Evolutionary conservation across 2,797 vertebrate species (phyloP).

Genomic region (Bovichtus variegatus): DNA sequence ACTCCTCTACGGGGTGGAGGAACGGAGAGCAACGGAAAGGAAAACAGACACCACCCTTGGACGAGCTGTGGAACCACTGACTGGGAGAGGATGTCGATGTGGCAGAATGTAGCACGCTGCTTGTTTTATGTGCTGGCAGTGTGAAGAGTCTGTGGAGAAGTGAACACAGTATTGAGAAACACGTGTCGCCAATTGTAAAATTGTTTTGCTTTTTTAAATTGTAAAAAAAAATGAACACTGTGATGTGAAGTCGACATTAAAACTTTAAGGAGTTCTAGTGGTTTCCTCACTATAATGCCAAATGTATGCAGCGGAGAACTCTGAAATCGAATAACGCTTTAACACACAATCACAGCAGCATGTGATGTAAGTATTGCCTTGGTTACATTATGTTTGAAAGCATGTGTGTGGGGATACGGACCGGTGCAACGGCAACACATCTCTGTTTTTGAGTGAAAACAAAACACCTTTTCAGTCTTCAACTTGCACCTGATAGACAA

Average conservation of each 20-base stretch:
- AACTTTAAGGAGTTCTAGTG: not conserved
- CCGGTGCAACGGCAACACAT: not conserved
- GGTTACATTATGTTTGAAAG: not conserved
- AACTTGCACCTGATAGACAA: not conserved
- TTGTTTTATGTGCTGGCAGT: too few relatives aligned
- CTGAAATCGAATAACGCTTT: slow-evolving; percentile 3
- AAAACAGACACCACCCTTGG: too few relatives aligned
- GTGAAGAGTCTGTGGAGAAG: too few relatives aligned
- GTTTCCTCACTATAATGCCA: not conserved
- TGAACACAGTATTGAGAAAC: too few relatives aligned
- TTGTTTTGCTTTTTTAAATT: too few relatives aligned
- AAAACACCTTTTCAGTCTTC: not conserved
- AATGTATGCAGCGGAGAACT: not conserved
- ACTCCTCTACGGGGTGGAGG: too few relatives aligned
- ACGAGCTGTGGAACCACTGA: too few relatives aligned
- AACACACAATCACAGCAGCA: not conserved
- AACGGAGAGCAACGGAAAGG: too few relatives aligned
- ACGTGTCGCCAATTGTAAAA: too few relatives aligned
- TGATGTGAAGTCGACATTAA: not conserved
- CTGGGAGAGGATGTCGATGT: too few relatives aligned
- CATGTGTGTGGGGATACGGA: not conserved
- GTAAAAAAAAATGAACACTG: too few relatives aligned
- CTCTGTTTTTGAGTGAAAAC: not conserved
- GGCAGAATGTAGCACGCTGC: too few relatives aligned
- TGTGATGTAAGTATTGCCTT: not conserved